These are phyloP conservation scores for Leptinotarsa undecemlineata DNA, from an alignment of 1,140 invertebrate genomes.

Conservation along the genomic window DNA sequence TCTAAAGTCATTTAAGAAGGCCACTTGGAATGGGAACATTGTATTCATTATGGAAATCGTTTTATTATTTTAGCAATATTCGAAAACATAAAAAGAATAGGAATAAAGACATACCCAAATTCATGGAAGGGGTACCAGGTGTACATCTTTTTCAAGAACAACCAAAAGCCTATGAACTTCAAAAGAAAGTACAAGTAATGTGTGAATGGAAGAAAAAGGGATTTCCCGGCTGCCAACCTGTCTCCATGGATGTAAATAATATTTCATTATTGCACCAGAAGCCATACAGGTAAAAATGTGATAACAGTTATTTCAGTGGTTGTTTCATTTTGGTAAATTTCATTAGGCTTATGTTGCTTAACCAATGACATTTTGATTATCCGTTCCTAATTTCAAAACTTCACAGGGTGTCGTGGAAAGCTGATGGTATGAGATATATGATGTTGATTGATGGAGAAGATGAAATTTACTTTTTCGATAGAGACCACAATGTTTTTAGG, in stretches of 20 bases:
- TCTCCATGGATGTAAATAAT: conserved; percentile 92
- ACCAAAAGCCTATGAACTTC: conserved; percentile 69
- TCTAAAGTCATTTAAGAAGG: no score
- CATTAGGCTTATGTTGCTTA: no score
- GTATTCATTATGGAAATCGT: neutral
- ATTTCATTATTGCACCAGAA: conserved; percentile 75
- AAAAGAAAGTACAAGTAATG: conserved; percentile 77
- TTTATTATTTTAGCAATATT: conserved; percentile 22
- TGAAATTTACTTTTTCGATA: conserved; percentile 91
- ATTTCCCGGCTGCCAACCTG: conserved; percentile 96
- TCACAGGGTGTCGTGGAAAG: conserved; percentile 93
- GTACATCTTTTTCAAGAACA: conserved; percentile 68
- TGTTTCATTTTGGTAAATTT: no score
- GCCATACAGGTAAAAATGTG: conserved; percentile 67
- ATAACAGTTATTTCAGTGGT: no score
- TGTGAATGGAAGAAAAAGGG: conserved; percentile 79
- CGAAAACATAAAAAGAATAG: conserved; percentile 38
- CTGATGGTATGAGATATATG: conserved; percentile 97
- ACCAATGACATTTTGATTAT: no score
- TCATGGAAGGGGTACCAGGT: conserved; percentile 81
- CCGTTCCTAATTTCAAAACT: no score
- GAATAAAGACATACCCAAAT: conserved; percentile 65
- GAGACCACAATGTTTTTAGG: conserved; percentile 94
- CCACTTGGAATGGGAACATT: no score
- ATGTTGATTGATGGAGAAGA: conserved; percentile 88